Evolutionary conservation across 2,113 vertebrate genomes (phyloP).

Genomic region (Spheniscus mendiculus): DNA sequence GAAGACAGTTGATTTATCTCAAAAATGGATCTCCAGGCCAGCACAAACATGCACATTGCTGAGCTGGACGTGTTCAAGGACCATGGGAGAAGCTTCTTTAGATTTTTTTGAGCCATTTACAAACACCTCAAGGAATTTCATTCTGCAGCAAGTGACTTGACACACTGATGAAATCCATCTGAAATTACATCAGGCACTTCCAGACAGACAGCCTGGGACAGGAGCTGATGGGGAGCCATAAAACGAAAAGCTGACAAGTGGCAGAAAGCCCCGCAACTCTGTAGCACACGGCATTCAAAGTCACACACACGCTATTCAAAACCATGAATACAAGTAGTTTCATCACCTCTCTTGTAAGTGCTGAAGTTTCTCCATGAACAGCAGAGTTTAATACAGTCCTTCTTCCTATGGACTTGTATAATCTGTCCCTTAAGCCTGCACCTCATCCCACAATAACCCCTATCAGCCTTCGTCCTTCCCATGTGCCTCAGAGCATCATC

Average conservation of each 20-base stretch:
- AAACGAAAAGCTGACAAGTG: background rate
- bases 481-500: rapidly evolving
- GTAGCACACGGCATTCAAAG: background rate
- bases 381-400: background rate
- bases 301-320: background rate
- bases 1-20: background rate
- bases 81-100: background rate
- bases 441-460: rapidly evolving
- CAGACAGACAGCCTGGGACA: background rate
- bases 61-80: background rate
- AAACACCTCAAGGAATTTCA: background rate
- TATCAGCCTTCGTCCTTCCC: background rate
- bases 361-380: background rate
- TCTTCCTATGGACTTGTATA: background rate
- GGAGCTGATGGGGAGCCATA: background rate
- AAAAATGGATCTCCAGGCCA: background rate
- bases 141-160: background rate
- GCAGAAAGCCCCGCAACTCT: background rate
- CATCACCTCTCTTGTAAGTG: background rate
- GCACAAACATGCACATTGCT: background rate
- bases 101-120: background rate
- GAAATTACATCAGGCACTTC: conserved; percentile 25
- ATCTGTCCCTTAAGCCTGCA: background rate
- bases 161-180: background rate
- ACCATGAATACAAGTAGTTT: background rate